phyloP scores from a whole-genome alignment of 2,888 invertebrate genomes.

The Eupithecia centaureata region DNA sequence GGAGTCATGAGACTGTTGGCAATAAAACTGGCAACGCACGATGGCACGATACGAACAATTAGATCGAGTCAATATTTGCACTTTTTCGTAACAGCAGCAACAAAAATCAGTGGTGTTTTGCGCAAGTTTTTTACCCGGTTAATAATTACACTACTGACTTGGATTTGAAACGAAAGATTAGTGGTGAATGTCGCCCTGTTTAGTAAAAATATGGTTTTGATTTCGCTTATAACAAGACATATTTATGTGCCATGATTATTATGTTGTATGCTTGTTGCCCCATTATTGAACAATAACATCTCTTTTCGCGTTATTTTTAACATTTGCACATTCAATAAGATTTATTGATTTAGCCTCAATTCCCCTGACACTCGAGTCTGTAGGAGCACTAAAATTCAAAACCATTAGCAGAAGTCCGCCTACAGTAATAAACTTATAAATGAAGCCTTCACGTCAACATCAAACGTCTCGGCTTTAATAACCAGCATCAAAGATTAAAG shows the following conservation, averaged over 20 bases:
- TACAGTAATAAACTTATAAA: slow-evolving; percentile 27
- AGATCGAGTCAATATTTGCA: slow-evolving; percentile 61
- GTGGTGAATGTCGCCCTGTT: neutral
- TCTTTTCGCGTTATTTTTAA: neutral
- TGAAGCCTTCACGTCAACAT: slow-evolving; percentile 22
- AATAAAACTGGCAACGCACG: slow-evolving; percentile 39
- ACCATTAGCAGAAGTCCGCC: slow-evolving; percentile 14
- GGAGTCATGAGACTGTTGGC: neutral
- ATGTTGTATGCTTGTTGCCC: neutral
- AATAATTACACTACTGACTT: slow-evolving; percentile 45
- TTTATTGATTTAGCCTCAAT: neutral
- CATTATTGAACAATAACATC: neutral
- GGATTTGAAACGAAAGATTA: slow-evolving; percentile 29
- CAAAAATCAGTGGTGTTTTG: slow-evolving; percentile 47
- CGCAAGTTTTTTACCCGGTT: slow-evolving; percentile 49
- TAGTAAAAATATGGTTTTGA: neutral
- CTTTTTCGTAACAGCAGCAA: slow-evolving; percentile 48
- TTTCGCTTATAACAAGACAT: neutral
- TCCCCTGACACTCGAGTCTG: neutral
- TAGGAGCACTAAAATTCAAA: slow-evolving; percentile 9
- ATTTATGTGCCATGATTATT: neutral
- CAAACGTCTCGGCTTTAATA: slow-evolving; percentile 27
- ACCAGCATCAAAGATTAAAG: slow-evolving; percentile 25
- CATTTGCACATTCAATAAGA: neutral
- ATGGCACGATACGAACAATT: slow-evolving; percentile 48